Conservation (phyloP, 2,113 vertebrate genomes). For the Ophthalmolycus amberensis region DNA sequence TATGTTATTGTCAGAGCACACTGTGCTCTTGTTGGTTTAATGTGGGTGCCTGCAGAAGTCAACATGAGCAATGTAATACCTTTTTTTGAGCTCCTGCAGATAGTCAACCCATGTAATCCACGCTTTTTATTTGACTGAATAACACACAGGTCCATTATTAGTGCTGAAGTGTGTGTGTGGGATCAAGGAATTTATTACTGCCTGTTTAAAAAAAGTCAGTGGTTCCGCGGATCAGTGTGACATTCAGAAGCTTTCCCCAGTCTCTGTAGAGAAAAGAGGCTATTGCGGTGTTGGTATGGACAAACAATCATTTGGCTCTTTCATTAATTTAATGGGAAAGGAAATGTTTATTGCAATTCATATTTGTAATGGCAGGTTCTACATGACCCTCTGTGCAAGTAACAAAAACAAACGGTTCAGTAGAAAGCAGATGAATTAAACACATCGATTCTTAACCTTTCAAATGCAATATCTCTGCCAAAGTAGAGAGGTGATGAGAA, state of each 20-base stretch:
- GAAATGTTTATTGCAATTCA: not conserved
- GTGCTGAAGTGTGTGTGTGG: constrained; percentile 4
- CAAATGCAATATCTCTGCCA: not conserved
- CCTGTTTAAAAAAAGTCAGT: constrained; percentile 10
- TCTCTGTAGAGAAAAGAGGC: not conserved
- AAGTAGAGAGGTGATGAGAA: not conserved
- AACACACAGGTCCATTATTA: constrained; percentile 46
- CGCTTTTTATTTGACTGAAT: constrained; percentile 48
- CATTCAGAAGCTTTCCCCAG: not conserved
- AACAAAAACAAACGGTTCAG: not conserved
- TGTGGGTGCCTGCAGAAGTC: constrained; percentile 33
- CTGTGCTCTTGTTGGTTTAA: constrained; percentile 31
- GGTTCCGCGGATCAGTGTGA: not conserved
- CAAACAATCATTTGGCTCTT: not conserved
- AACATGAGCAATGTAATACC: constrained; percentile 53
- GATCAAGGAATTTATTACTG: constrained; percentile 10
- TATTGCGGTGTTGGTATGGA: not conserved
- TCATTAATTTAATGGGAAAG: not conserved
- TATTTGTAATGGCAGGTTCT: not conserved
- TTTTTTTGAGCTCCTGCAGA: constrained; percentile 43
- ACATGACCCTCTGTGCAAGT: not conserved
- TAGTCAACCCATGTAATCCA: constrained; percentile 56
- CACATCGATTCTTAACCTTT: not conserved
- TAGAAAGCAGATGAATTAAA: not conserved
- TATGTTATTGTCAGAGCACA: constrained; percentile 20